Conservation (phyloP, 2,888 invertebrate species). For the Gisinianus flammeolus region DNA sequence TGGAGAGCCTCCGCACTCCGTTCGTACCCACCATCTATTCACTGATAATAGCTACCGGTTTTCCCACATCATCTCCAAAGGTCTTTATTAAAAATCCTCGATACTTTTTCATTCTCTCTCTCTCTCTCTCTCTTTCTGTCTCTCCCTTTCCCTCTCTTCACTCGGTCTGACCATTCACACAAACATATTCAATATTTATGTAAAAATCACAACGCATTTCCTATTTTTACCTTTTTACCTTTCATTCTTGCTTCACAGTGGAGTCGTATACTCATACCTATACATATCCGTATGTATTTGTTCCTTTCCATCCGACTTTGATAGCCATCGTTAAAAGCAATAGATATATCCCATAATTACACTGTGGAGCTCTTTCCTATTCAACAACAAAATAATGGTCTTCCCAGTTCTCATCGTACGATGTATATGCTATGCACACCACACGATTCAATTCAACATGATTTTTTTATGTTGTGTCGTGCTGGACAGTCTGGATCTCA, state of each 20-base stretch:
- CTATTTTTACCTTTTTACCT: slow-evolving; percentile 7
- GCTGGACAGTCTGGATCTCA: too few relatives aligned
- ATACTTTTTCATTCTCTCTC: slow-evolving; percentile 15
- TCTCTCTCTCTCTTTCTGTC: slow-evolving; percentile 29
- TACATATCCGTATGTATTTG: too few relatives aligned
- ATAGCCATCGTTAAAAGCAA: slow-evolving; percentile 17
- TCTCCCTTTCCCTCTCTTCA: neutral
- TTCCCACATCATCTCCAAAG: slow-evolving; percentile 35
- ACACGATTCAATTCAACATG: too few relatives aligned
- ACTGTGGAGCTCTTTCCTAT: neutral
- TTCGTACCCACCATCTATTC: slow-evolving; percentile 23
- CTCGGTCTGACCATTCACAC: neutral
- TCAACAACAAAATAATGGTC: neutral
- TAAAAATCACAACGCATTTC: slow-evolving; percentile 14
- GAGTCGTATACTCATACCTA: neutral
- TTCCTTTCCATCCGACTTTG: neutral
- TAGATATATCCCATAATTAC: neutral
- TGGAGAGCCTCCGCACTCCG: slow-evolving; percentile 23
- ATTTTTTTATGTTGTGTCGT: too few relatives aligned
- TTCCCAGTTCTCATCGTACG: neutral
- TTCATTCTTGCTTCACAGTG: neutral
- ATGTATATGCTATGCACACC: too few relatives aligned
- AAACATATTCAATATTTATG: slow-evolving; percentile 23
- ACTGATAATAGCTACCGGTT: slow-evolving; percentile 40
- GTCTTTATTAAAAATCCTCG: slow-evolving; percentile 40